These are phyloP conservation scores for Stomatorhinus walkeri DNA, from an alignment of 2,797 vertebrate species.

Conservation along the genomic window DNA sequence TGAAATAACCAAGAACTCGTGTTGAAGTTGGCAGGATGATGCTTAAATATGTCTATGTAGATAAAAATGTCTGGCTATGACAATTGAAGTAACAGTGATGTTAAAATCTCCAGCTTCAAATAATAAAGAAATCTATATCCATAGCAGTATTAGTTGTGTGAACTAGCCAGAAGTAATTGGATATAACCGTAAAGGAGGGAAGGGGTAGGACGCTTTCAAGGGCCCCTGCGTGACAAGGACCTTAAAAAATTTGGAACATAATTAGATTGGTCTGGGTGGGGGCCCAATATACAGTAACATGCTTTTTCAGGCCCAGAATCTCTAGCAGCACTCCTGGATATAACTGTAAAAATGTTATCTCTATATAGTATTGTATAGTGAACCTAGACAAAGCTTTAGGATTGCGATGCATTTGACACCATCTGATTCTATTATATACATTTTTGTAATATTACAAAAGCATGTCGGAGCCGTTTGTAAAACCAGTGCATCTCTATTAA, in stretches of 20 bases:
- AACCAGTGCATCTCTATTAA: conserved; percentile 18
- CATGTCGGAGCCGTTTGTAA: background rate
- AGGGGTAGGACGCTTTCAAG: background rate
- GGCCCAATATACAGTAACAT: background rate
- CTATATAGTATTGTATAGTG: background rate
- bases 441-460: background rate
- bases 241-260: background rate
- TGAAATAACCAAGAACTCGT: background rate
- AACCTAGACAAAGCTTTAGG: background rate
- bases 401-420: background rate
- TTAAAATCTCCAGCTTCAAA: background rate
- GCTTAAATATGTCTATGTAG: background rate
- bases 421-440: background rate
- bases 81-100: background rate
- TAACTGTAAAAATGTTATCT: background rate
- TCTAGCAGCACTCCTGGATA: background rate
- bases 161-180: background rate
- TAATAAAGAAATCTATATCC: background rate
- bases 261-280: background rate
- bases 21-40: background rate
- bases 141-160: background rate
- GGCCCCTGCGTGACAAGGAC: background rate
- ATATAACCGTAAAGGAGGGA: background rate
- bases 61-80: background rate
- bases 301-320: background rate